Percentiles rank a stretch among this genome's conserved stretches.
phyloP scores from a whole-genome alignment of 2,797 vertebrate genomes.

The Acanthiza pusilla region DNA sequence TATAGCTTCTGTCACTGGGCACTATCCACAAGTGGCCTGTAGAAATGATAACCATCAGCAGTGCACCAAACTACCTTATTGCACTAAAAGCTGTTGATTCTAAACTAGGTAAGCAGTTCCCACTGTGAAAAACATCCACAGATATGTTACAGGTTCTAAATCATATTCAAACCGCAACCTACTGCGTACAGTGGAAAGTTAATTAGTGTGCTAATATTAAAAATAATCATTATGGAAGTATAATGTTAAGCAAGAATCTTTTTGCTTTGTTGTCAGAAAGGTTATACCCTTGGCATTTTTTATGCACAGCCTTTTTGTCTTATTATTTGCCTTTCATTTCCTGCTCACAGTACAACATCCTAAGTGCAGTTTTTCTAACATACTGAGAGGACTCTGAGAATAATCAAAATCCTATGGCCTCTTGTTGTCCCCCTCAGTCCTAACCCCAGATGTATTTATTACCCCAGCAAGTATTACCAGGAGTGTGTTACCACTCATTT shows the following conservation, averaged over 20 bases:
- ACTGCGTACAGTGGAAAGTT: not conserved
- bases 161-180: not conserved
- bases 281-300: not conserved
- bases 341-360: not conserved
- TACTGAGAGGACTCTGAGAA: not conserved
- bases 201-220: slow-evolving; percentile 4
- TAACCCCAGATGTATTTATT: not conserved
- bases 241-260: not conserved
- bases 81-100: not conserved
- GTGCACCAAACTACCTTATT: not conserved
- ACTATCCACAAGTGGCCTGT: not conserved
- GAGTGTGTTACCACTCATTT: not conserved
- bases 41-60: not conserved
- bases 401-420: not conserved
- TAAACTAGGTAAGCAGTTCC: not conserved
- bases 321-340: slow-evolving; percentile 19
- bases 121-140: not conserved
- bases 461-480: not conserved
- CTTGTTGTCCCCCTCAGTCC: not conserved
- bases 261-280: slow-evolving; percentile 2
- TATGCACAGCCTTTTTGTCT: not conserved
- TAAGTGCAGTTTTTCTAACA: not conserved
- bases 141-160: not conserved
- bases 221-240: not conserved
- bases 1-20: not conserved